Evolutionary conservation across 2,888 invertebrate genomes (phyloP), one percentile per base, ranked within the genome.

Genomic region (Acanthococcus lagerstroemiae): DNA sequence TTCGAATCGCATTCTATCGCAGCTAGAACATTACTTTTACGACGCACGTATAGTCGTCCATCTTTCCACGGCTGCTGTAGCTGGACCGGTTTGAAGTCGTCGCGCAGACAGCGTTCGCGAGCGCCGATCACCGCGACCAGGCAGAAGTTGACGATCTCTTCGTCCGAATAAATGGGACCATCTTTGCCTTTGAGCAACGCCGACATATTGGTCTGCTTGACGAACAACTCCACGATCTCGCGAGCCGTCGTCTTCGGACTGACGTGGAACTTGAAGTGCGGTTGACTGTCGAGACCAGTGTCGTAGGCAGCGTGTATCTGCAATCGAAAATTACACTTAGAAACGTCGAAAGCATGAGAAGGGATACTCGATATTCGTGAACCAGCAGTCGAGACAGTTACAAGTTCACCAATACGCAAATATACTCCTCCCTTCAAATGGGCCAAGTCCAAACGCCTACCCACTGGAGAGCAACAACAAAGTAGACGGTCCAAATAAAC

Each of bases 251-350:
- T 97, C 71, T 88, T 83, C 0, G 90, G 87, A 0, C 93, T 95
- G 0, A 97, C 92, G 76, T 95, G 94, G 3, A 97, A 79, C 73
- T 94, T 93, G 37, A 97, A 83, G 72, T 94, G 93, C 0, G 95
- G 95, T 5, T 95, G 95, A 68, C 85, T 86, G 1, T 94, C 91
- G 70, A 97, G 78, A 7, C 96, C 96, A 0, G 94, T 95, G 71
- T 95, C 91, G 76, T 96, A 97, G 0, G 96, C 95, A 5, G 95
- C 95, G 74, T 88, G 95, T 6, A 97, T 94, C 81, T 95, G 84
- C 30, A 84, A n/a, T n/a, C 50, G 12, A 50, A 50, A 17, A 3
- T 2, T 21, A 50, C 50, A 50, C 1, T 21, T 17, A 22, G 12
- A 2, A n/a, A n/a, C 50, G 1, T 37, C 3, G 3, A 15, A n/a